Evolutionary conservation across 2,113 vertebrate species (phyloP).

Genomic region (Ifrita kowaldi): DNA sequence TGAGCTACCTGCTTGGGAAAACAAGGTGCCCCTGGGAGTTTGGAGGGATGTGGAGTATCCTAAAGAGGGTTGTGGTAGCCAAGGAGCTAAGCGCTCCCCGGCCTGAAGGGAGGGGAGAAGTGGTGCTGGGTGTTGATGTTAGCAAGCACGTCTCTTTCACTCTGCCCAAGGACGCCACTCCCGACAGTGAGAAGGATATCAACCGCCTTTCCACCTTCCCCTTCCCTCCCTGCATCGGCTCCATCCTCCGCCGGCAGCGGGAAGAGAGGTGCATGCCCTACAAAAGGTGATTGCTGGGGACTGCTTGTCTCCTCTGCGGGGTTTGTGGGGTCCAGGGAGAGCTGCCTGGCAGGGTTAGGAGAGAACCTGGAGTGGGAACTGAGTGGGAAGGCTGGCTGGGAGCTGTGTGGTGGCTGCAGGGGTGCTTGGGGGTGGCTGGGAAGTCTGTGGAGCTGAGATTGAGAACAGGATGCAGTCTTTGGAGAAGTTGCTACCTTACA

Average conservation of each 20-base stretch:
- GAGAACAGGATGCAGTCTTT: not conserved
- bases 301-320: not conserved
- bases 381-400: not conserved
- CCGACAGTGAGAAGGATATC: conserved; percentile 85
- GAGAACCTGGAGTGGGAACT: not conserved
- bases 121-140: not conserved
- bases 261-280: conserved; percentile 65
- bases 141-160: not conserved
- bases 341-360: not conserved
- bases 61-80: not conserved
- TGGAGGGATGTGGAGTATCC: not conserved
- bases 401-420: not conserved
- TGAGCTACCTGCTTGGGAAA: not conserved
- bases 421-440: not conserved
- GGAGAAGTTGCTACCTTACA: not conserved
- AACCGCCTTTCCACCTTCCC: conserved; percentile 92
- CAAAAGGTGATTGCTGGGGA: conserved; percentile 62
- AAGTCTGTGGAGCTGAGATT: not conserved
- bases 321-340: not conserved
- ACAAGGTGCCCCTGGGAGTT: not conserved
- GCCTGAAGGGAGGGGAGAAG: not conserved
- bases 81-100: not conserved
- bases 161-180: conserved; percentile 59
- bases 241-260: conserved; percentile 83
- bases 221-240: conserved; percentile 88